Percentiles rank a stretch among this genome's conserved stretches.
Conservation (phyloP, 2,888 invertebrate genomes). For the Melinopterus prodromus region DNA sequence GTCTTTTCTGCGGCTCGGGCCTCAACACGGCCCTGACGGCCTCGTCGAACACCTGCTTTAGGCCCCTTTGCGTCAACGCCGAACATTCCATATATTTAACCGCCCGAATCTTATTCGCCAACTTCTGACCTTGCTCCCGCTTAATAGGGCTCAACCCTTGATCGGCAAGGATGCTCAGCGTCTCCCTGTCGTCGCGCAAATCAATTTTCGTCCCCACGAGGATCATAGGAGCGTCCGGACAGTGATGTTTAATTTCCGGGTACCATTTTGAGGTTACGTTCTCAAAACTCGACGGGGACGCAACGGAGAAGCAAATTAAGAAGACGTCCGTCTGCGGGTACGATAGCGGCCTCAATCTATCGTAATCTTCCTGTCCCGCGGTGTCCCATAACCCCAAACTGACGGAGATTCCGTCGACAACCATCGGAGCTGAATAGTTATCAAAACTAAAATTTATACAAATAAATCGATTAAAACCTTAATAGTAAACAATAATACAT, state of each 20-base stretch:
- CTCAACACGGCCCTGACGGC: conserved; percentile 96
- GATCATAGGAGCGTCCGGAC: conserved; percentile 98
- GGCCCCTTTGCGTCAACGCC: conserved; percentile 96
- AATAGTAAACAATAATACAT: background rate
- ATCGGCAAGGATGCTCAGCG: conserved; percentile 87
- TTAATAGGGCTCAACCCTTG: conserved; percentile 96
- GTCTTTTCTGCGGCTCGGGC: conserved; percentile 95
- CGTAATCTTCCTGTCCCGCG: conserved; percentile 97
- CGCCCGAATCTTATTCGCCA: conserved; percentile 98
- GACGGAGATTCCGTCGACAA: conserved; percentile 96
- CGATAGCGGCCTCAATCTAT: conserved; percentile 92
- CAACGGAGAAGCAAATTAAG: conserved; percentile 98
- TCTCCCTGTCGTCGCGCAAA: conserved; percentile 97
- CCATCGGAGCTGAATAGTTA: conserved; percentile 99
- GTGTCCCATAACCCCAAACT: conserved; percentile 98
- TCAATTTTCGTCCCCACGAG: conserved; percentile 99
- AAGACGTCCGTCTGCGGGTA: conserved; percentile 99
- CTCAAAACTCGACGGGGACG: conserved; percentile 98
- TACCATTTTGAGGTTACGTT: conserved; percentile 99
- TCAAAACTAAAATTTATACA: conserved; percentile 77
- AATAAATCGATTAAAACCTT: conserved; percentile 41
- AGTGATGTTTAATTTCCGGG: conserved; percentile 99
- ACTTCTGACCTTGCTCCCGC: conserved; percentile 96
- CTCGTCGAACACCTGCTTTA: conserved; percentile 99
- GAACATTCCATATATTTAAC: conserved; percentile 99